Percentiles rank a stretch among this genome's conserved stretches.
phyloP scores from a whole-genome alignment of 2,888 invertebrate genomes.

The Aphodius granarius region DNA sequence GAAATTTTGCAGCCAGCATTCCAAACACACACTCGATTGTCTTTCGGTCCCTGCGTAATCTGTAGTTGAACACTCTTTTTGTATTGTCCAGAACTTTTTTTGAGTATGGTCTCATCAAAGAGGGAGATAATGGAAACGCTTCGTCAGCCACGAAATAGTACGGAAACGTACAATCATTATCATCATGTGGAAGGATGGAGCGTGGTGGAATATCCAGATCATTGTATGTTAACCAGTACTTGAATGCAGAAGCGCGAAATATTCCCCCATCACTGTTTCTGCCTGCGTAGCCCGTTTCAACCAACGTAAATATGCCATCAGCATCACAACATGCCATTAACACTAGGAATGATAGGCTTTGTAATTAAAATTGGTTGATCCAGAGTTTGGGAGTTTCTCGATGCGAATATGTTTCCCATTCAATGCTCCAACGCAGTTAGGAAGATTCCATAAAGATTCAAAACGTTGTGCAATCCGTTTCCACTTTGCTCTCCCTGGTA shows the following conservation, averaged over 20 bases:
- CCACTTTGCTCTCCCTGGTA: constrained; percentile 32
- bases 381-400: too few species aligned
- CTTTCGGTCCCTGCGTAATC: constrained; percentile 20
- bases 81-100: constrained; percentile 1
- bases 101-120: constrained; percentile 39
- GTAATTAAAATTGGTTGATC: constrained; percentile 7
- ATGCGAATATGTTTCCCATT: too few species aligned
- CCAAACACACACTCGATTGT: constrained; percentile 27
- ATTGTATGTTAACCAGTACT: neutral
- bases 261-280: neutral
- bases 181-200: neutral
- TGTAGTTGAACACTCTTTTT: constrained; percentile 27
- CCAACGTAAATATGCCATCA: constrained; percentile 25
- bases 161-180: constrained; percentile 26
- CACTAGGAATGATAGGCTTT: constrained; percentile 33
- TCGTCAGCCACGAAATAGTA: constrained; percentile 34
- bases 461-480: constrained; percentile 37
- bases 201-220: neutral
- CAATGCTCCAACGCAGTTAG: too few species aligned
- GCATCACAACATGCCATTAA: constrained; percentile 38
- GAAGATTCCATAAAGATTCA: constrained; percentile 37
- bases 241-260: neutral
- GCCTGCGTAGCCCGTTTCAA: constrained; percentile 2
- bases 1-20: constrained; percentile 29
- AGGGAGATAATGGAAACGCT: constrained; percentile 34